These are phyloP conservation scores for Silurus asotus DNA, from an alignment of 2,113 vertebrate species.

Conservation along the genomic window DNA sequence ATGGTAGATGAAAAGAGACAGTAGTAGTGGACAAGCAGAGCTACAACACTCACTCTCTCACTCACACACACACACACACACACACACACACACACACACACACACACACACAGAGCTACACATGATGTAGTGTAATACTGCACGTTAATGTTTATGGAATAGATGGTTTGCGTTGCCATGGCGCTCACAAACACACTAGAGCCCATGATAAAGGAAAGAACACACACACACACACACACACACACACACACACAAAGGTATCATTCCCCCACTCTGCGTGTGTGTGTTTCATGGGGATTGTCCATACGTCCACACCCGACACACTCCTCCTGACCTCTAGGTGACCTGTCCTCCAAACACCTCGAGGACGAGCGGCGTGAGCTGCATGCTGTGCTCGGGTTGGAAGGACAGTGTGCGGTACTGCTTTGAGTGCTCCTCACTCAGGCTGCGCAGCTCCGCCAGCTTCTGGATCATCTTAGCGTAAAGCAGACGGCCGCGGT, in stretches of 20 bases:
- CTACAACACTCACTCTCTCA: slow-evolving; percentile 41
- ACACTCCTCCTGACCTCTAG: slow-evolving; percentile 67
- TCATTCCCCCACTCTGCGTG: slow-evolving; percentile 18
- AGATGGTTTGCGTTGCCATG: neutral
- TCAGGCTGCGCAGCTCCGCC: slow-evolving; percentile 92
- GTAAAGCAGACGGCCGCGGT: slow-evolving; percentile 86
- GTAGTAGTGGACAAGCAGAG: slow-evolving; percentile 57
- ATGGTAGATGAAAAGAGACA: slow-evolving; percentile 50
- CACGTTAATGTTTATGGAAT: slow-evolving; percentile 36
- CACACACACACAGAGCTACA: slow-evolving; percentile 49
- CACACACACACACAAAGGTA: slow-evolving; percentile 20
- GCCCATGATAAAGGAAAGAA: slow-evolving; percentile 9
- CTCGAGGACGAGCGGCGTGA: slow-evolving; percentile 93
- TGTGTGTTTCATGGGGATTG: slow-evolving; percentile 45
- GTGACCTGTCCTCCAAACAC: slow-evolving; percentile 94
- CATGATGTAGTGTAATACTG: slow-evolving; percentile 58
- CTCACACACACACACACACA: slow-evolving; percentile 12
- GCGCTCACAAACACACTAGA: neutral
- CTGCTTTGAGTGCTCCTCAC: slow-evolving; percentile 96
- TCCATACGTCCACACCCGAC: slow-evolving; percentile 43
- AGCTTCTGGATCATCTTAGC: slow-evolving; percentile 99
- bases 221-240: slow-evolving; percentile 7
- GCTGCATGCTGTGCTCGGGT: slow-evolving; percentile 91
- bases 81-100: slow-evolving; percentile 15
- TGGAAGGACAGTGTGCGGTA: slow-evolving; percentile 92